Evolutionary conservation across 1,140 invertebrate species (phyloP), one percentile per base, ranked within the genome.

Genomic region (Aphidius ervi): DNA sequence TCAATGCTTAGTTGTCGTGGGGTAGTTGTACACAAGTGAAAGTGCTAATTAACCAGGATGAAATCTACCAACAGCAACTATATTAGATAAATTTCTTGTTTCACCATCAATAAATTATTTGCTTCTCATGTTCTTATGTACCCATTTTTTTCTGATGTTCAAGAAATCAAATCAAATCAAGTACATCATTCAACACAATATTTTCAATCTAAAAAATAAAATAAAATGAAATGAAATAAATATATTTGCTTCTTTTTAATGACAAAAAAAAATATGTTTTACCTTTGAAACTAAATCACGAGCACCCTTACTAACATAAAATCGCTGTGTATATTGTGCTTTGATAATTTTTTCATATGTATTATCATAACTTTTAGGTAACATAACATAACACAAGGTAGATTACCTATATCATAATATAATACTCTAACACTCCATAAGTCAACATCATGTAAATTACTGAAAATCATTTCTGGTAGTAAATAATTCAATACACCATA

Each of bases 401-500:
- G 92, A 57, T 88, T 82, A 0, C 95, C 95, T 8, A 98, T 76
- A 68, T 98, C 95, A 68, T 92, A 98, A 68, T 91, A 93, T 0
- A 97, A 80, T 7, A 98, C 90, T 5, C 95, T 95, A 42, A 97
- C 81, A 70, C 93, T 93, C 95, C 95, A 98, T 20, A 95, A 82
- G 78, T 98, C 95, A 1, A 97, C 94, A 45, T 92, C 91, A 68
- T 98, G 93, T 1, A 87, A 85, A 65, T 89, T 85, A 1, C 90
- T 90, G 65, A 84, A 78, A 58, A 88, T 88, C 94, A 98, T 98
- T 82, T 98, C 95, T 16, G 95, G 95, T n/a, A 94, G 91, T 50
- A 97, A 83, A 78, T 98, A 98, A 80, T 98, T 95, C 54, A 97
- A 79, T 1, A 95, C 98, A 5, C 95, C 95, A 81, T 95, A 98